These are phyloP conservation scores for Actinernus sp. DNA, from an alignment of 92 coral and sea anemone species.

Conservation along the genomic window DNA sequence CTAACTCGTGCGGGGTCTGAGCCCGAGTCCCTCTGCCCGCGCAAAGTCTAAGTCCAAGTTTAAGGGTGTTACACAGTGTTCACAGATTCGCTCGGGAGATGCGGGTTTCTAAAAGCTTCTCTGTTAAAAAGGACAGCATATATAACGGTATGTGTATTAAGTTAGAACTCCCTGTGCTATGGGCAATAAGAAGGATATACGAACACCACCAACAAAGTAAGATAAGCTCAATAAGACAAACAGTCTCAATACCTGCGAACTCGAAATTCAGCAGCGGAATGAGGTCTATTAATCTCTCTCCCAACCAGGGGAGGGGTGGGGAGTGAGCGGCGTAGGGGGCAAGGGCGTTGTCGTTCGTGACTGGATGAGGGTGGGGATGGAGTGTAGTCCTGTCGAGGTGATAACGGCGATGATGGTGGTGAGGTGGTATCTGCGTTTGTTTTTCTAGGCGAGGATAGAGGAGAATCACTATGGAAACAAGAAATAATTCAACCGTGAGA, in stretches of 20 bases:
- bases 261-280: conserved; percentile 73
- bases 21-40: no score
- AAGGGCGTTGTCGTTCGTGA: conserved; percentile 44
- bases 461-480: conserved; percentile 31
- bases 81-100: no score
- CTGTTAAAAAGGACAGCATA: no score
- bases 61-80: no score
- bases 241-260: conserved; percentile 53
- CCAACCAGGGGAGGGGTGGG: conserved; percentile 84
- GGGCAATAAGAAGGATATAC: no score
- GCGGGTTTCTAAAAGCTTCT: no score
- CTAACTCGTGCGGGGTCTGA: no score
- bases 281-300: conserved; percentile 59
- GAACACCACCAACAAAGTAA: no score
- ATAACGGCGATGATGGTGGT: conserved; percentile 43
- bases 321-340: conserved; percentile 69
- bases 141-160: no score
- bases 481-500: neutral
- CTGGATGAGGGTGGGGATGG: conserved; percentile 81
- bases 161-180: no score
- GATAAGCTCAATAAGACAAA: no score
- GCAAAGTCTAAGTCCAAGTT: no score
- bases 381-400: conserved; percentile 40
- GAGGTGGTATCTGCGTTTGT: conserved; percentile 19
- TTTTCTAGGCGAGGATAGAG: conserved; percentile 33